Evolutionary conservation across 1,140 invertebrate species (phyloP).

Genomic region (Dinothrombium tinctorium): DNA sequence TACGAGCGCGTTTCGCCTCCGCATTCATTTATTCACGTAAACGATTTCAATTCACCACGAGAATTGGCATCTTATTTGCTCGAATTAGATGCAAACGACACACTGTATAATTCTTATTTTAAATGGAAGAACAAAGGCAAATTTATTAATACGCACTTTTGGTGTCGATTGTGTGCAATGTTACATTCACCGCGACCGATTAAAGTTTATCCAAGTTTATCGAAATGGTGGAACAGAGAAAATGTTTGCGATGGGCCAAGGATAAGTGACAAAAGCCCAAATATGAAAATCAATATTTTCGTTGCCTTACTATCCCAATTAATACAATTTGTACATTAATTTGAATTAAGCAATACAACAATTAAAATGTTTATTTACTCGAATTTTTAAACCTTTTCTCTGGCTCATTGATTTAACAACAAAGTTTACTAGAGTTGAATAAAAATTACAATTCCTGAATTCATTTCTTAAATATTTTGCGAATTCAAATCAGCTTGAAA

Average conservation of each 20-base stretch:
- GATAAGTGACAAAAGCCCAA: too few species aligned
- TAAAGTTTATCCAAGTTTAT: constrained; percentile 18
- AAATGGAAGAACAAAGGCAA: constrained; percentile 69
- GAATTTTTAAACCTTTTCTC: too few species aligned
- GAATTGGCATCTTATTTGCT: constrained; percentile 63
- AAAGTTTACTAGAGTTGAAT: too few species aligned
- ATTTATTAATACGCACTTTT: constrained; percentile 50
- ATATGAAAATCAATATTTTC: too few species aligned
- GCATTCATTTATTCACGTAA: constrained; percentile 73
- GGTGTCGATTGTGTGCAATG: constrained; percentile 78
- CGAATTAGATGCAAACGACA: constrained; percentile 54
- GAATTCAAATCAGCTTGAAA: too few species aligned
- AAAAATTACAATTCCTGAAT: too few species aligned
- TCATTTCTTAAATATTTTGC: too few species aligned
- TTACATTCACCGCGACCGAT: constrained; percentile 37
- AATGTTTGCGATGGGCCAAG: not conserved
- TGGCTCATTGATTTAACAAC: too few species aligned
- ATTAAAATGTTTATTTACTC: too few species aligned
- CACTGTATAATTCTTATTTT: constrained; percentile 76
- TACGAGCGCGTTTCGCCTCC: constrained; percentile 63
- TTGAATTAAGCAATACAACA: too few species aligned
- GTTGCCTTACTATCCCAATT: too few species aligned
- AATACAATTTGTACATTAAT: too few species aligned
- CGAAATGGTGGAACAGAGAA: not conserved
- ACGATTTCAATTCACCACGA: constrained; percentile 65